Percentiles rank a stretch among this genome's conserved stretches.
Evolutionary conservation across 2,888 invertebrate genomes (phyloP).

Genomic region (Caenorhabditis parvicauda): DNA sequence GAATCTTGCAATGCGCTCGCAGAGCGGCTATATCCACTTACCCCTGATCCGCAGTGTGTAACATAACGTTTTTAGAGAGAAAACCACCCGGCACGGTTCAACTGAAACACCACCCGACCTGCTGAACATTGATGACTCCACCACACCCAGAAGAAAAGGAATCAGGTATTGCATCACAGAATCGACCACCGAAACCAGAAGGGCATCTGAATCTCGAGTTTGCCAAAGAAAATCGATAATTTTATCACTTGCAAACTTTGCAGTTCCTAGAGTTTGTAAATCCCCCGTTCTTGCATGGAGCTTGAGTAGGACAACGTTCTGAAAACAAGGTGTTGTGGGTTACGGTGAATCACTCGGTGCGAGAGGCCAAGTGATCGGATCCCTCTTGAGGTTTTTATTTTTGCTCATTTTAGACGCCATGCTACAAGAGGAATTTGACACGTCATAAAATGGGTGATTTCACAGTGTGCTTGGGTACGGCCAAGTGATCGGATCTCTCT

Average conservation of each 20-base stretch:
- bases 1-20: too few species aligned
- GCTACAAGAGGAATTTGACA: too few species aligned
- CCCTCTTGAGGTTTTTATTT: too few species aligned
- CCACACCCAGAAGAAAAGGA: constrained; percentile 40
- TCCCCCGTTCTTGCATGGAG: constrained; percentile 41
- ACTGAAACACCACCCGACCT: constrained; percentile 7
- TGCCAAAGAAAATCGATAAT: neutral
- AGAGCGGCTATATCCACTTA: too few species aligned
- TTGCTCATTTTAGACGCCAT: too few species aligned
- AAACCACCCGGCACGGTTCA: too few species aligned
- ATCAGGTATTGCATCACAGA: constrained; percentile 29
- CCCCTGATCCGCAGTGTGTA: too few species aligned
- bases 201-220: constrained; percentile 28
- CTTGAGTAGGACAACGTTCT: constrained; percentile 7
- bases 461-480: too few species aligned
- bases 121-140: constrained; percentile 28
- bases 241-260: constrained; percentile 30
- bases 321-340: neutral
- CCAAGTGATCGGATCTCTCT: too few species aligned
- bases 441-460: too few species aligned
- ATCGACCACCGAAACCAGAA: constrained; percentile 35
- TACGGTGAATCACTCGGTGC: neutral
- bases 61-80: too few species aligned
- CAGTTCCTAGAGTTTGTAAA: constrained; percentile 37
- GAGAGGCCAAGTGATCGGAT: too few species aligned